Percentiles rank a stretch among this genome's conserved stretches.
Evolutionary conservation across 1,140 invertebrate species (phyloP).

Genomic region (Trigoniulus corallinus): DNA sequence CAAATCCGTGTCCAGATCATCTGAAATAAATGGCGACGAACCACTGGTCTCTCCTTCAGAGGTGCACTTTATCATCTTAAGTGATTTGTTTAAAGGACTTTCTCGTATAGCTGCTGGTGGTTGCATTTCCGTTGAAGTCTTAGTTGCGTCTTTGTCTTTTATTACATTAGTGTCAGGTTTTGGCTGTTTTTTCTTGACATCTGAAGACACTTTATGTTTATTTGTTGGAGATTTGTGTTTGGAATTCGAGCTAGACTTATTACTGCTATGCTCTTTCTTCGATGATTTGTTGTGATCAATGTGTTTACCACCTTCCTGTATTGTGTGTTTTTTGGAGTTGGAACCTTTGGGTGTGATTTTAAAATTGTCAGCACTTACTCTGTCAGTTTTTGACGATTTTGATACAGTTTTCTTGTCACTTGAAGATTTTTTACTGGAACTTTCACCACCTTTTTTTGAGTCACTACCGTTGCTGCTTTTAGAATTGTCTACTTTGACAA

Average conservation of each 20-base stretch:
- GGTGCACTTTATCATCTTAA: too few species aligned
- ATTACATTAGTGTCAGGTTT: not conserved
- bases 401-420: constrained; percentile 5
- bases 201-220: not conserved
- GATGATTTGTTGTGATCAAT: too few species aligned
- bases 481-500: not conserved
- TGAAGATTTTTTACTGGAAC: constrained; percentile 1
- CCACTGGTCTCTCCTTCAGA: too few species aligned
- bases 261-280: constrained; percentile 2
- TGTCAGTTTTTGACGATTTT: constrained; percentile 9
- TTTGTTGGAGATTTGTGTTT: constrained; percentile 5
- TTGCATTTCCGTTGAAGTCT: too few species aligned
- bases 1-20: constrained; percentile 21
- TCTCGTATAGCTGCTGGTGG: too few species aligned
- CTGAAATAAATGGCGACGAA: not conserved
- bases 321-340: too few species aligned
- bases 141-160: too few species aligned
- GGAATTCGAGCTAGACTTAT: not conserved
- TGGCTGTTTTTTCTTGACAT: too few species aligned
- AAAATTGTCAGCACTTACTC: too few species aligned
- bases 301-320: too few species aligned
- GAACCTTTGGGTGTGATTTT: too few species aligned
- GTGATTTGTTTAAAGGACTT: too few species aligned
- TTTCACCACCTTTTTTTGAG: not conserved
- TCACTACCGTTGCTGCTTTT: not conserved